A percentile compares a stretch with the other conserved stretches of the same genome.
Evolutionary conservation across 2,888 invertebrate genomes (phyloP).

Genomic region (Agrotis puta): DNA sequence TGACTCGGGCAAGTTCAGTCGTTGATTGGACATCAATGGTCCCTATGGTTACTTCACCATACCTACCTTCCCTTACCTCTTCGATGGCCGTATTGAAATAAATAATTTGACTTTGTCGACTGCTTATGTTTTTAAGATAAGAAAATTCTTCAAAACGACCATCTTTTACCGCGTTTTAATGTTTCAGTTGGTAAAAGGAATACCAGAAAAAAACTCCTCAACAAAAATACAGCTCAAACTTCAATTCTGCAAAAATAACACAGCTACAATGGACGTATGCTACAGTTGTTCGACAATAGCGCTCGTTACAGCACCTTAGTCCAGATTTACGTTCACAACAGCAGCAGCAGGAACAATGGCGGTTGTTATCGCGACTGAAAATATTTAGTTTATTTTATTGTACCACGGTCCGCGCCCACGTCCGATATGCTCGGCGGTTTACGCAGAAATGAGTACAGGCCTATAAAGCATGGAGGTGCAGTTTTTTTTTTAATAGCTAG

Average conservation of each 20-base stretch:
- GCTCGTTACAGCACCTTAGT: constrained; percentile 78
- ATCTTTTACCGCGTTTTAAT: no score
- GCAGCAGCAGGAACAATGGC: constrained; percentile 75
- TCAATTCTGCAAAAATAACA: constrained; percentile 18
- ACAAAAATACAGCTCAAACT: not conserved
- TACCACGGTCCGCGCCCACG: constrained; percentile 49
- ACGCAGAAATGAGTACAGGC: constrained; percentile 42
- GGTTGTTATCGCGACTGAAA: constrained; percentile 75
- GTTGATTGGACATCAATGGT: no score
- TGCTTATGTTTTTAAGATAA: no score
- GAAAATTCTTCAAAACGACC: no score
- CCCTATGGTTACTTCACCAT: no score
- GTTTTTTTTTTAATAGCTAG: not conserved
- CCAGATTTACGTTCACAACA: constrained; percentile 77
- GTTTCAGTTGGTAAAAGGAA: no score
- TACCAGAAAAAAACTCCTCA: not conserved
- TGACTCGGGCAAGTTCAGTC: no score
- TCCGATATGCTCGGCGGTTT: constrained; percentile 24
- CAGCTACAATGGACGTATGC: constrained; percentile 60
- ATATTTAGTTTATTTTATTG: constrained; percentile 56
- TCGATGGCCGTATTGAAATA: no score
- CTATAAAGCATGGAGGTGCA: not conserved
- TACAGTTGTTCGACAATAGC: constrained; percentile 71
- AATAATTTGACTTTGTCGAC: no score
- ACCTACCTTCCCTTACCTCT: no score